phyloP scores from a whole-genome alignment of 2,797 vertebrate genomes.

The Lateolabrax maculatus region DNA sequence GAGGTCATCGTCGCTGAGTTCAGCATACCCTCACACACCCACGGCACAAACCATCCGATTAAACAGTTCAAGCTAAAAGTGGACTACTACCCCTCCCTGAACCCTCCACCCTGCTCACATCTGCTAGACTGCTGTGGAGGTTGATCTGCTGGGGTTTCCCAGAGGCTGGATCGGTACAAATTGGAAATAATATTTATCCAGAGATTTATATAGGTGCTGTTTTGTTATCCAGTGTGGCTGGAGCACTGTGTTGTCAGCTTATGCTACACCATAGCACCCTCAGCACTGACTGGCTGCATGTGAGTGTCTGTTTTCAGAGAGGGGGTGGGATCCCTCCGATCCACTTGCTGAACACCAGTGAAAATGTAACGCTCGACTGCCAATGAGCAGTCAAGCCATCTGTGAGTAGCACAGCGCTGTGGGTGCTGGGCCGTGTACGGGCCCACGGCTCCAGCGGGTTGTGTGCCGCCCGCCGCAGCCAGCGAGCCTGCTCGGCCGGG shows the following conservation, averaged over 20 bases:
- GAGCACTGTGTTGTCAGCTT: slow-evolving; percentile 26
- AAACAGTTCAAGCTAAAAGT: slow-evolving; percentile 68
- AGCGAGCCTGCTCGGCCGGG: slow-evolving; percentile 62
- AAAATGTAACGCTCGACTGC: slow-evolving; percentile 62
- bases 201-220: slow-evolving; percentile 46
- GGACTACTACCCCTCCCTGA: slow-evolving; percentile 71
- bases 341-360: slow-evolving; percentile 67
- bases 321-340: slow-evolving; percentile 54
- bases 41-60: slow-evolving; percentile 66
- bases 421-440: slow-evolving; percentile 62
- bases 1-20: slow-evolving; percentile 83
- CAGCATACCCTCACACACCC: slow-evolving; percentile 75
- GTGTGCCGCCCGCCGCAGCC: slow-evolving; percentile 58
- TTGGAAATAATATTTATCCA: slow-evolving; percentile 56
- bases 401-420: slow-evolving; percentile 61
- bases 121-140: slow-evolving; percentile 65
- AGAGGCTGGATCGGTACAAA: slow-evolving; percentile 58
- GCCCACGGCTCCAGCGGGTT: slow-evolving; percentile 60
- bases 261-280: slow-evolving; percentile 32
- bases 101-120: slow-evolving; percentile 73
- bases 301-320: slow-evolving; percentile 52
- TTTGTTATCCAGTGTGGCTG: slow-evolving; percentile 38
- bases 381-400: slow-evolving; percentile 68
- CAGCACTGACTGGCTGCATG: slow-evolving; percentile 31
- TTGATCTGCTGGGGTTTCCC: slow-evolving; percentile 64